Evolutionary conservation across 2,113 vertebrate genomes (phyloP).

Genomic region (Calidris pugnax): DNA sequence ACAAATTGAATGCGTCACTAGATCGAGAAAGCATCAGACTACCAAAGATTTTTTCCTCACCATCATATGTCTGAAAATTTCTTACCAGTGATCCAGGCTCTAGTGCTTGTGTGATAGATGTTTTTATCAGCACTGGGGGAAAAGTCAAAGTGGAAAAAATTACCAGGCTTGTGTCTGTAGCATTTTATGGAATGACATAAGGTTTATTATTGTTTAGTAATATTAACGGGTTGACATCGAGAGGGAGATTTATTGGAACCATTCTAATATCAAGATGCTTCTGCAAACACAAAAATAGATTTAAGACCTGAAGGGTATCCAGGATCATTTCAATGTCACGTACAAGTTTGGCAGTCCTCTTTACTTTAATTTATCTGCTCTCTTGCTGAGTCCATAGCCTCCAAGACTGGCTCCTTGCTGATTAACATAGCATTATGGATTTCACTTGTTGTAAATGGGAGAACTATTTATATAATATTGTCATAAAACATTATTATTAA

Average conservation of each 20-base stretch:
- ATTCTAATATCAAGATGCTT: conserved; percentile 20
- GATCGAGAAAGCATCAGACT: not conserved
- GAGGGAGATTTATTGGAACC: not conserved
- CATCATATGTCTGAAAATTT: not conserved
- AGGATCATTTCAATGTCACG: conserved; percentile 39
- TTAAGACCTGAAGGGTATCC: conserved; percentile 39
- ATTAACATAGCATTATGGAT: conserved; percentile 6
- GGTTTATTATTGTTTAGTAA: conserved; percentile 17
- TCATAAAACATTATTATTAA: not conserved
- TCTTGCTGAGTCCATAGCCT: conserved; percentile 3
- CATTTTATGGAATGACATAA: not conserved
- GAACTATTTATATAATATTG: not conserved
- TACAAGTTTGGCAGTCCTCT: conserved; percentile 30
- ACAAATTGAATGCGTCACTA: not conserved
- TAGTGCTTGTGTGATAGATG: not conserved
- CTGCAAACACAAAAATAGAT: conserved; percentile 39
- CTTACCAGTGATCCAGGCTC: not conserved
- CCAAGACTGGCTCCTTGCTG: not conserved
- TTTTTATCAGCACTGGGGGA: not conserved
- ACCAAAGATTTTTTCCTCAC: not conserved
- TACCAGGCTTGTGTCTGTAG: not conserved
- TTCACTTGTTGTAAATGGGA: not conserved
- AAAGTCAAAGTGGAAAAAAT: conserved; percentile 20
- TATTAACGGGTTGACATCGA: not conserved
- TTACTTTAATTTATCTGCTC: conserved; percentile 48